These are phyloP conservation scores for Ranitomeya imitator DNA, from an alignment of 2,113 vertebrate species.

Conservation along the genomic window DNA sequence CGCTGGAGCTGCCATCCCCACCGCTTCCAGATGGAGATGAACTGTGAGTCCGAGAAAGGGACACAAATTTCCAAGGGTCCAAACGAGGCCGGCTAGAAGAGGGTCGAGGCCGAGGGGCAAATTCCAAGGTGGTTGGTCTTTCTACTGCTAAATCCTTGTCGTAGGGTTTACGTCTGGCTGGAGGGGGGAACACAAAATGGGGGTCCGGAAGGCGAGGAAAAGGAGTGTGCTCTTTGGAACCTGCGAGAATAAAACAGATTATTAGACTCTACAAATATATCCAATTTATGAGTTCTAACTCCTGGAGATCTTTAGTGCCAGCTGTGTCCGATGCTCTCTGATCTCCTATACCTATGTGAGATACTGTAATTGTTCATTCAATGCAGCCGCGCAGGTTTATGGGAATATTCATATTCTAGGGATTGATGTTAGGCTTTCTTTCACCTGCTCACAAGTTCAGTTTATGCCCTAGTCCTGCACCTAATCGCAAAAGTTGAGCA, in stretches of 20 bases:
- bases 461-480: no score
- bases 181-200: slow-evolving; percentile 68
- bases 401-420: no score
- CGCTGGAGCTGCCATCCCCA: slow-evolving; percentile 72
- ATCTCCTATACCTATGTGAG: background rate
- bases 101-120: slow-evolving; percentile 83
- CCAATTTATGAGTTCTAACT: background rate
- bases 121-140: slow-evolving; percentile 86
- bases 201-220: slow-evolving; percentile 80
- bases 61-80: slow-evolving; percentile 85
- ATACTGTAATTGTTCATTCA: background rate
- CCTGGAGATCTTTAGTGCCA: background rate
- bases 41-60: slow-evolving; percentile 77
- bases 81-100: slow-evolving; percentile 74
- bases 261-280: background rate
- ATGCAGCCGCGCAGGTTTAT: no score
- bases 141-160: slow-evolving; percentile 69
- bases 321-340: background rate
- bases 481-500: no score
- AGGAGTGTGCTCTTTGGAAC: slow-evolving; percentile 70
- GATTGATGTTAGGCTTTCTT: no score
- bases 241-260: slow-evolving; percentile 62
- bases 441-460: no score
- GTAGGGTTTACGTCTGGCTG: slow-evolving; percentile 68
- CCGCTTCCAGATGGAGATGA: slow-evolving; percentile 81